Percentiles rank a stretch among this genome's conserved stretches.
These are phyloP conservation scores for Cephus pygmeus DNA, from an alignment of 2,888 invertebrate species.

Conservation along the genomic window DNA sequence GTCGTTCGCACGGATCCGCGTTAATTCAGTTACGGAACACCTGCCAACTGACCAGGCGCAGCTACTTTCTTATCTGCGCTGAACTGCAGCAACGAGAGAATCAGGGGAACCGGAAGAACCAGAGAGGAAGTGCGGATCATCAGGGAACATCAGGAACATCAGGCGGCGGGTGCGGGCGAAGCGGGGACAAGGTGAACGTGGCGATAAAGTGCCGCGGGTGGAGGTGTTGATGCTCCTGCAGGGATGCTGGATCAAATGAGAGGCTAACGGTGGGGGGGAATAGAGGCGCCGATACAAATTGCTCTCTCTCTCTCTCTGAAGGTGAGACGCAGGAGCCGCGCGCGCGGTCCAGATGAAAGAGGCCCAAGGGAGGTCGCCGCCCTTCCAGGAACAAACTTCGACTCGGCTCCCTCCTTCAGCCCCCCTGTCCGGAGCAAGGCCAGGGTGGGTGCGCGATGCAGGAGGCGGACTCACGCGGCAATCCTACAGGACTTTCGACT, in stretches of 20 bases:
- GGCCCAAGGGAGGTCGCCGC: slow-evolving; percentile 61
- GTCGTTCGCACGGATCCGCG: neutral
- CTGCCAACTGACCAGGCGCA: neutral
- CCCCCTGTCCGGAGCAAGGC: neutral
- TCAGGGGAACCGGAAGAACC: too few relatives aligned
- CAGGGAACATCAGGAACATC: too few relatives aligned
- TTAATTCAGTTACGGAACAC: neutral
- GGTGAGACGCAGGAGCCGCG: slow-evolving; percentile 25
- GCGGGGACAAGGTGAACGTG: too few relatives aligned
- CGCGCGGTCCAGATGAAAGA: slow-evolving; percentile 60
- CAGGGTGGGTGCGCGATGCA: too few relatives aligned
- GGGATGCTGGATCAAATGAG: too few relatives aligned
- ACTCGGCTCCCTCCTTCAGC: neutral
- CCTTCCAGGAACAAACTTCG: slow-evolving; percentile 55
- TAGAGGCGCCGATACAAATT: neutral
- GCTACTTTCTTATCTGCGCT: neutral
- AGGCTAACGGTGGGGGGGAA: neutral
- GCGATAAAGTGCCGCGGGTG: too few relatives aligned
- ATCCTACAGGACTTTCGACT: too few relatives aligned
- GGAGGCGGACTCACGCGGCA: too few relatives aligned
- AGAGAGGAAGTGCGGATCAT: too few relatives aligned
- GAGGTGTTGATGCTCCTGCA: too few relatives aligned
- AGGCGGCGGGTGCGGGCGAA: too few relatives aligned
- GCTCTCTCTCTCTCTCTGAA: slow-evolving; percentile 10
- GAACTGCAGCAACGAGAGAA: too few relatives aligned